phyloP scores from a whole-genome alignment of 2,797 vertebrate species.

The Varecia variegata region DNA sequence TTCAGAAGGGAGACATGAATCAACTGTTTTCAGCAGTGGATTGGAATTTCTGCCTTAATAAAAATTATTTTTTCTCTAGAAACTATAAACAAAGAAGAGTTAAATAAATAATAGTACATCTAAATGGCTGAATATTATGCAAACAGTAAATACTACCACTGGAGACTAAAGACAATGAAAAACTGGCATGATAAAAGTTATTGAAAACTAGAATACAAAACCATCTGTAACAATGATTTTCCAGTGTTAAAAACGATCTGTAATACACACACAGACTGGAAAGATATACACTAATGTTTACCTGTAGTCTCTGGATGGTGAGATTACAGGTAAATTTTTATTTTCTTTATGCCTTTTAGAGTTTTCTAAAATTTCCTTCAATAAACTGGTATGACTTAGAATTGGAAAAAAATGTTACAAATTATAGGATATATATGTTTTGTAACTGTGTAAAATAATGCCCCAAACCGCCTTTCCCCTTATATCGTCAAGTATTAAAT shows the following conservation, averaged over 20 bases:
- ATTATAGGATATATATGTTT: background rate
- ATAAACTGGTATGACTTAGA: background rate
- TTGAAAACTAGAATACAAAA: background rate
- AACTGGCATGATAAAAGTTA: background rate
- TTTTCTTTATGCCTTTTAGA: background rate
- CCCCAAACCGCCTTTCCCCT: background rate
- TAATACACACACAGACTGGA: no score
- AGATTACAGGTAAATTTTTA: conserved; percentile 9
- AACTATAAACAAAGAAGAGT: background rate
- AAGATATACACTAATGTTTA: background rate
- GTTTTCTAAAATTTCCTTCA: conserved; percentile 40
- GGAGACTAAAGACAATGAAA: background rate
- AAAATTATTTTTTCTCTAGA: background rate
- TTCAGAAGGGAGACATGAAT: background rate
- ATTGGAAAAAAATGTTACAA: conserved; percentile 1
- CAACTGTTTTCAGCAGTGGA: background rate
- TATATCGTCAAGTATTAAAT: background rate
- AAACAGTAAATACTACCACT: background rate
- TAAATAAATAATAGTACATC: background rate
- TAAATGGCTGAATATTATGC: background rate
- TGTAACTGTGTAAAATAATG: background rate
- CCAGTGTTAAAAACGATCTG: background rate
- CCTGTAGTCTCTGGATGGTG: background rate
- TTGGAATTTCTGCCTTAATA: background rate
- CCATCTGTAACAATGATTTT: background rate